These are phyloP conservation scores for Nasonia longicornis DNA, from an alignment of 1,140 invertebrate genomes.

Conservation along the genomic window DNA sequence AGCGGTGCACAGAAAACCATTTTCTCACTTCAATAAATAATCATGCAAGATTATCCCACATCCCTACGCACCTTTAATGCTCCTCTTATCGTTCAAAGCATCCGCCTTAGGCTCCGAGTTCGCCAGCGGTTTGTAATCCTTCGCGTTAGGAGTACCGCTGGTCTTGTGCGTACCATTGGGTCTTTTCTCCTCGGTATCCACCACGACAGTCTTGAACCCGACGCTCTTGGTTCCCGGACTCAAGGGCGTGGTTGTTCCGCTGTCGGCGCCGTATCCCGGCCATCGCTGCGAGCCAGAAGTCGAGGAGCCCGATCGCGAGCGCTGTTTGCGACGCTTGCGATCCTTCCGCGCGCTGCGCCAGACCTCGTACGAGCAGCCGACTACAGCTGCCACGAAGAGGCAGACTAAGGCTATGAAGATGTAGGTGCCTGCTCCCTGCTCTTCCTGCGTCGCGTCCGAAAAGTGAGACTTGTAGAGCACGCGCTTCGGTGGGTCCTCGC, in stretches of 20 bases:
- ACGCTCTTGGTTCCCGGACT: constrained; percentile 56
- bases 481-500: constrained; percentile 81
- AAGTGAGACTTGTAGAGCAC: constrained; percentile 80
- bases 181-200: constrained; percentile 62
- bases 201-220: constrained; percentile 60
- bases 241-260: constrained; percentile 46
- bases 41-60: no score
- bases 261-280: constrained; percentile 58
- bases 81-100: constrained; percentile 61
- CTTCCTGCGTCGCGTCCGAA: constrained; percentile 78
- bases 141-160: constrained; percentile 60
- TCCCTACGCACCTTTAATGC: constrained; percentile 60
- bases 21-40: no score
- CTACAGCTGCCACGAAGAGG: constrained; percentile 76
- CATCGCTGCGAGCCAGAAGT: constrained; percentile 63
- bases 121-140: constrained; percentile 52
- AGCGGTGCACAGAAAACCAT: no score
- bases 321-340: constrained; percentile 68
- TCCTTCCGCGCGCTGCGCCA: constrained; percentile 69
- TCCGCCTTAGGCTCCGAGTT: constrained; percentile 60
- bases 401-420: constrained; percentile 79
- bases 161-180: constrained; percentile 64
- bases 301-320: constrained; percentile 49
- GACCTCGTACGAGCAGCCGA: constrained; percentile 75
- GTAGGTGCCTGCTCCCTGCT: constrained; percentile 80